These are phyloP conservation scores for Australoheros scitulus DNA, from an alignment of 2,113 vertebrate species.

Conservation along the genomic window DNA sequence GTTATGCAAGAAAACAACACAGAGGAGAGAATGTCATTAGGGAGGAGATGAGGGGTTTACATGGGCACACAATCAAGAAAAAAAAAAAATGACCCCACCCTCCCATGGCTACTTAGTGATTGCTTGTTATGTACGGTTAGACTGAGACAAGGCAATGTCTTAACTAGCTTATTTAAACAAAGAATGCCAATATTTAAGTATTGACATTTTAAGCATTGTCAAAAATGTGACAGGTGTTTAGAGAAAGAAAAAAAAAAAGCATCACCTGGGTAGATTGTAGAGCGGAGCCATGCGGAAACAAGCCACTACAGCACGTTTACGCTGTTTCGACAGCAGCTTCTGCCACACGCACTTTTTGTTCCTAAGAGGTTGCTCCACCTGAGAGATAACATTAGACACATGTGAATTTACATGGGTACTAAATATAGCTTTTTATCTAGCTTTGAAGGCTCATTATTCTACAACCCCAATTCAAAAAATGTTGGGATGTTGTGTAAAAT, in stretches of 20 bases:
- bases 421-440: background rate
- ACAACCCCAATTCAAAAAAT: background rate
- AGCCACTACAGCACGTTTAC: slow-evolving; percentile 96
- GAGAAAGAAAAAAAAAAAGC: background rate
- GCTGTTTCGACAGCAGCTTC: slow-evolving; percentile 97
- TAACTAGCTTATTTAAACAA: slow-evolving; percentile 2
- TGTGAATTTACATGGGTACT: background rate
- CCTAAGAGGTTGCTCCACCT: slow-evolving; percentile 96
- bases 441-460: background rate
- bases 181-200: slow-evolving; percentile 35
- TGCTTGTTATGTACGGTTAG: slow-evolving; percentile 55
- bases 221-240: background rate
- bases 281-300: slow-evolving; percentile 99
- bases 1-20: slow-evolving; percentile 88
- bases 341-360: slow-evolving; percentile 94
- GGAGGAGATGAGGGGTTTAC: slow-evolving; percentile 66
- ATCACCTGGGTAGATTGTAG: slow-evolving; percentile 96
- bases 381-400: background rate
- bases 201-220: slow-evolving; percentile 25
- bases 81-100: slow-evolving; percentile 14
- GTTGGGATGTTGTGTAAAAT: too few species aligned
- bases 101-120: slow-evolving; percentile 19
- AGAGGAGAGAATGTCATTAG: slow-evolving; percentile 79
- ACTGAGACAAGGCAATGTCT: slow-evolving; percentile 30
- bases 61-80: slow-evolving; percentile 65